Base-by-base conservation (phyloP, 2,888 invertebrate species). In the Zygothrica quintamaculata region DNA sequence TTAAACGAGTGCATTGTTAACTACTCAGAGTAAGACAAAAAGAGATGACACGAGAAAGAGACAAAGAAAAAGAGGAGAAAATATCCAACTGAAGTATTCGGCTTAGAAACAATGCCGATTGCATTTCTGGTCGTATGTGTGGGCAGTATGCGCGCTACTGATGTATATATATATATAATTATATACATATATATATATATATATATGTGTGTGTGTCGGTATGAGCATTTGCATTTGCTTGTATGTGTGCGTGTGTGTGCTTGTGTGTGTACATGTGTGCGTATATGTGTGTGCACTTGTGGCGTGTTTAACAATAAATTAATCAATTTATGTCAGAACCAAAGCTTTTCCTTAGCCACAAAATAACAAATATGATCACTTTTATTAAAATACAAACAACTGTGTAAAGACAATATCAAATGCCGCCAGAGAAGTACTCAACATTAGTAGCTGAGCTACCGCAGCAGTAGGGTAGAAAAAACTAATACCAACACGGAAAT, bases 311-410 rank as follows among this genome's bases (percentile, higher is more conserved):
- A 69, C 55, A 59, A 39, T 55, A 70, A 70, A 70, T 65, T 59
- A 70, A 69, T 65, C 70, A 70, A 60, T 65, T 65, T 65, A 69
- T 69, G 65, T 44, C 59, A 68, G 55, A 65, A 56, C 34, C 31
- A 51, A 26, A 40, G 40, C 18, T 12, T 11, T 25, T 15, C 25
- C 44, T 37, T n/a, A 6, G 12, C 22, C 37, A 46, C 12, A 37
- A 22, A 13, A 56, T 16, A 50, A 43, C 15, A 57, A 57, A 16
- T 34, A 51, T 50, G 43, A 33, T 60, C 12, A 42, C 22, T 51
- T 33, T 43, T 29, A 12, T 12, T 11, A 33, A 55, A 48, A 29
- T 46, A 47, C 11, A 42, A 55, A 56, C 50, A 34, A 60, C 47
- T 44, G 40, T 31, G 65, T 37, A 46, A 48, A 60, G 52, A 48